Evolutionary conservation across 1,140 invertebrate species (phyloP), one percentile per base, ranked within the genome.

Genomic region (Diorhabda elongata): DNA sequence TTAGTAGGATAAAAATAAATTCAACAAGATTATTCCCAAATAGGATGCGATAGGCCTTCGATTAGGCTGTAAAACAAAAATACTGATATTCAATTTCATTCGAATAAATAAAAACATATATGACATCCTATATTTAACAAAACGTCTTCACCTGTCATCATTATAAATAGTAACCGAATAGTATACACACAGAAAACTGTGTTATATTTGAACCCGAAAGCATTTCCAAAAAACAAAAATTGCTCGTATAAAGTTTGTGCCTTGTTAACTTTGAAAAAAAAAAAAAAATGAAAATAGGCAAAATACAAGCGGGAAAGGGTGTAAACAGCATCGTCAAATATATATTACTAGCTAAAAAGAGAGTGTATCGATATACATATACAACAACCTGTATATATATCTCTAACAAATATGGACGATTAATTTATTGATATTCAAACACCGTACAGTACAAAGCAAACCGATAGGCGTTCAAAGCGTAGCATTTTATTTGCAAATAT

Each of bases 391-490:
- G 74, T 75, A 76, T 76, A 75, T 70, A 73, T 75, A 72, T 69
- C 67, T 77, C 77, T 78, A 78, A 78, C 71, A 76, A 71, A 77
- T 75, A 78, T 78, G 77, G 77, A 78, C 77, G 77, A 78, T 78
- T 77, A 78, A 60, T 67, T 77, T 78, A 75, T 77, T 78, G 77
- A 78, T 78, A 78, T 26, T 78, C 70, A 73, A 66, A 68, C 71
- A 72, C 57, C 52, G 44, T 41, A 67, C 61, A 26, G 47, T 64
- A 67, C 67, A 68, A 71, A 69, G 69, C 72, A 65, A 66, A 58
- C 44, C 47, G n/a, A n/a, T 52, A 52, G 47, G 47, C 47, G n/a
- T 52, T 52, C 47, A 52, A 26, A 52, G 47, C 47, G n/a, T 52
- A 52, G 47, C 47, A 52, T 52, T 52, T 52, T 26, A 26, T 26